A percentile compares a stretch with the other conserved stretches of the same genome.
Conservation (phyloP, 2,113 vertebrate genomes). For the Myiagra hebetior region DNA sequence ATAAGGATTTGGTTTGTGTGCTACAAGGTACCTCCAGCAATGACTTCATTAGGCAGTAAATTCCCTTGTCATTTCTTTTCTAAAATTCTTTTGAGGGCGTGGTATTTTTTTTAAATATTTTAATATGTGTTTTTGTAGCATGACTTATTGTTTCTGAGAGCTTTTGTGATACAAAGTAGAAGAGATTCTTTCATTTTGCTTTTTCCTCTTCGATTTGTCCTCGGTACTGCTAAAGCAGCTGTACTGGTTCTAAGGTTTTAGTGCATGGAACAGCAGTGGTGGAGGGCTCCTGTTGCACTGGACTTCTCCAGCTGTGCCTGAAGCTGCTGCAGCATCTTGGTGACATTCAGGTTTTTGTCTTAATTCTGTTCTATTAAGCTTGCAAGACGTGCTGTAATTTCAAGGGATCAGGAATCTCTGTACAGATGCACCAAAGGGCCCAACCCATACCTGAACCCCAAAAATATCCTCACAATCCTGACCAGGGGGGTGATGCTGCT, state of each 20-base stretch:
- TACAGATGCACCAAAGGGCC: neutral
- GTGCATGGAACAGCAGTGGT: neutral
- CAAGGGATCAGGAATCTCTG: neutral
- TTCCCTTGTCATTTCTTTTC: neutral
- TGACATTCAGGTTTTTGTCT: neutral
- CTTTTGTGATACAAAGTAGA: neutral
- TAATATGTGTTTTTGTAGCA: neutral
- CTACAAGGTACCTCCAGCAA: neutral
- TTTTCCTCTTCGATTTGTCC: neutral
- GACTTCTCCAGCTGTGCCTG: neutral
- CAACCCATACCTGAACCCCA: neutral
- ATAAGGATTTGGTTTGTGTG: neutral
- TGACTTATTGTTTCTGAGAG: neutral
- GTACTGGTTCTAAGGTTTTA: neutral
- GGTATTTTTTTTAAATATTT: neutral
- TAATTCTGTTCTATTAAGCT: neutral
- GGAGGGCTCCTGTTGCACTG: neutral
- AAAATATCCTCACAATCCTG: neutral
- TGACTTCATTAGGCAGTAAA: neutral
- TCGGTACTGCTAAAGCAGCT: neutral
- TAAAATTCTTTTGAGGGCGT: neutral
- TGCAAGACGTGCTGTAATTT: neutral
- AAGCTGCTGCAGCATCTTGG: neutral
- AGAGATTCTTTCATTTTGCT: neutral
- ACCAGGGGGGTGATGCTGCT: neutral